A percentile compares a stretch with the other conserved stretches of the same genome.
Evolutionary conservation across 2,888 invertebrate genomes (phyloP).

Genomic region (Thereva nobilitata): DNA sequence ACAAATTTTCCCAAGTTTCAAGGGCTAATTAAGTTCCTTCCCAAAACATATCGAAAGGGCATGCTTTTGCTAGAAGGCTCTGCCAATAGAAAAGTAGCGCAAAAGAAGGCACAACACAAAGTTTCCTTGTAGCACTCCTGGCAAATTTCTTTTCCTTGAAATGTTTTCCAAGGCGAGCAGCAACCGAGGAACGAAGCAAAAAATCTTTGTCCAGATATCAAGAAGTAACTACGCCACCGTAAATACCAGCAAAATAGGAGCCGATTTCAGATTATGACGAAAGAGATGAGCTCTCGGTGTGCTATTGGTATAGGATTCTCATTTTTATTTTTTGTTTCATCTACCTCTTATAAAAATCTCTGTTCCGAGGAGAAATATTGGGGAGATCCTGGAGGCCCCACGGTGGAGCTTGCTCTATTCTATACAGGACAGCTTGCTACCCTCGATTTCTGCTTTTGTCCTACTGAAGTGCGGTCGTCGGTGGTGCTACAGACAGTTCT

Average conservation of each 20-base stretch:
- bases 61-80: constrained; percentile 6
- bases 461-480: constrained; percentile 20
- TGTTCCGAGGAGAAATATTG: neutral
- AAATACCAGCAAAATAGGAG: constrained; percentile 11
- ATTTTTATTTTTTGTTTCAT: neutral
- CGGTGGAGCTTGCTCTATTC: constrained; percentile 19
- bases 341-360: no score
- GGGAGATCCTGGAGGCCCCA: constrained; percentile 22
- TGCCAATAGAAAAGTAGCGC: neutral
- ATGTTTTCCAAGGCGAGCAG: constrained; percentile 7
- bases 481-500: constrained; percentile 20
- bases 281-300: constrained; percentile 15
- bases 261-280: constrained; percentile 29
- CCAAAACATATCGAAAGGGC: constrained; percentile 34
- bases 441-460: constrained; percentile 31
- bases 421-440: constrained; percentile 16
- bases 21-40: constrained; percentile 32
- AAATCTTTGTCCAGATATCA: constrained; percentile 2
- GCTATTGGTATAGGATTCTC: constrained; percentile 3
- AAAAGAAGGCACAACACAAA: constrained; percentile 15
- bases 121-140: constrained; percentile 33
- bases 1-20: constrained; percentile 33
- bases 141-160: constrained; percentile 26
- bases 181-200: constrained; percentile 7
- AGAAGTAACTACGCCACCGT: constrained; percentile 17